Evolutionary conservation across 1,140 invertebrate species (phyloP).

Genomic region (Coboldia fuscipes): DNA sequence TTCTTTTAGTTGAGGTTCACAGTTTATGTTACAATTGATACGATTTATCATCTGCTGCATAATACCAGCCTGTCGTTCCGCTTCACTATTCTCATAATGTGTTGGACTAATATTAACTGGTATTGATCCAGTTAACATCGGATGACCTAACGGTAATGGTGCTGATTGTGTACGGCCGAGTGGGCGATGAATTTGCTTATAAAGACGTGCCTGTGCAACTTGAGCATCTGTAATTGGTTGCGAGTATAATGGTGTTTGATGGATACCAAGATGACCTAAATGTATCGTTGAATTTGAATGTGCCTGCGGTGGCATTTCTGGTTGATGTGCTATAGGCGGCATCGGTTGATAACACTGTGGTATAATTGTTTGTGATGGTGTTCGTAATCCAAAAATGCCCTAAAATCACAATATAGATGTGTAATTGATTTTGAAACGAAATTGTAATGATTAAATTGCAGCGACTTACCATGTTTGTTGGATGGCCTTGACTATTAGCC

Average conservation of each 20-base stretch:
- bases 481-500: conserved; percentile 18
- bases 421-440: too few relatives aligned
- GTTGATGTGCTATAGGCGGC: conserved; percentile 1
- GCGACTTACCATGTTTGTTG: too few relatives aligned
- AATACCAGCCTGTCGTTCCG: conserved; percentile 47
- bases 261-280: conserved; percentile 10
- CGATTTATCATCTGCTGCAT: conserved; percentile 72
- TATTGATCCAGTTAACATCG: conserved; percentile 47
- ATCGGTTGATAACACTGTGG: conserved; percentile 11
- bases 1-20: conserved; percentile 29
- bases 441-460: too few relatives aligned
- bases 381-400: too few relatives aligned
- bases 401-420: too few relatives aligned
- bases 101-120: conserved; percentile 20
- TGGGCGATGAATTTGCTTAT: conserved; percentile 52
- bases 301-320: conserved; percentile 15
- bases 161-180: conserved; percentile 84
- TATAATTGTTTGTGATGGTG: conserved; percentile 9
- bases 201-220: conserved; percentile 45
- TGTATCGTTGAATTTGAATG: conserved; percentile 13
- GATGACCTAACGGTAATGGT: conserved; percentile 83
- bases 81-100: conserved; percentile 38
- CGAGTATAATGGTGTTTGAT: conserved; percentile 6
- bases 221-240: conserved; percentile 24
- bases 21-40: conserved; percentile 28